Base-by-base conservation (phyloP, 1,140 invertebrate genomes). In the Phenacoccus solenopsis region DNA sequence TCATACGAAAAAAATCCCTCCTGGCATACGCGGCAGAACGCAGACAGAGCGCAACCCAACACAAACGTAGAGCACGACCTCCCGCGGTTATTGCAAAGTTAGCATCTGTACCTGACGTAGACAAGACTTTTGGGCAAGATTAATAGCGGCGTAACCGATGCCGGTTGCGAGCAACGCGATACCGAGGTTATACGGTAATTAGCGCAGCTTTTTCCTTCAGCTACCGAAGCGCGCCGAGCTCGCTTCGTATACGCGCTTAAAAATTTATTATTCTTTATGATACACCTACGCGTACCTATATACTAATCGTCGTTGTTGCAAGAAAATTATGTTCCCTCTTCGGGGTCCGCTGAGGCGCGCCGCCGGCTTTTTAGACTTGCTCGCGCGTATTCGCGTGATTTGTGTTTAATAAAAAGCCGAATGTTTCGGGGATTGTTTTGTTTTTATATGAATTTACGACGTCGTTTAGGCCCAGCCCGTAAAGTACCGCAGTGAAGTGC, bases 41-140 rank as follows among this genome's bases (percentile, higher is more conserved):
- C 30, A 32, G 30, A 13, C 5, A 13, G 38, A 9, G 16, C 3
- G 20, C 13, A 49, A 49, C 13, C 13, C 13, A n/a, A 49, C 13
- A 49, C 4, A 49, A 49, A n/a, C 38, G 3, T n/a, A n/a, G 38
- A 49, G 38, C 20, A 49, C 38, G 38, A 49, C 38, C 38, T 49
- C 38, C 38, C 38, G 59, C 22, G 21, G 59, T 64, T 64, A 64
- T 24, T 64, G 59, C 25, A 22, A 64, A 64, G 59, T 64, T 64
- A 64, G 59, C 59, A 64, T 64, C 59, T 64, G 59, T 64, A 27
- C 22, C 59, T 64, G 59, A 64, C 59, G 21, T 64, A 64, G 59
- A 64, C 59, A 64, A 64, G 59, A 64, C 59, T 64, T 64, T 64
- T 64, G 59, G 59, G 22, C 59, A 64, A 64, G 59, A 64, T 64